These are phyloP conservation scores for Oenanthe melanoleuca DNA, from an alignment of 2,113 vertebrate species.

Conservation along the genomic window DNA sequence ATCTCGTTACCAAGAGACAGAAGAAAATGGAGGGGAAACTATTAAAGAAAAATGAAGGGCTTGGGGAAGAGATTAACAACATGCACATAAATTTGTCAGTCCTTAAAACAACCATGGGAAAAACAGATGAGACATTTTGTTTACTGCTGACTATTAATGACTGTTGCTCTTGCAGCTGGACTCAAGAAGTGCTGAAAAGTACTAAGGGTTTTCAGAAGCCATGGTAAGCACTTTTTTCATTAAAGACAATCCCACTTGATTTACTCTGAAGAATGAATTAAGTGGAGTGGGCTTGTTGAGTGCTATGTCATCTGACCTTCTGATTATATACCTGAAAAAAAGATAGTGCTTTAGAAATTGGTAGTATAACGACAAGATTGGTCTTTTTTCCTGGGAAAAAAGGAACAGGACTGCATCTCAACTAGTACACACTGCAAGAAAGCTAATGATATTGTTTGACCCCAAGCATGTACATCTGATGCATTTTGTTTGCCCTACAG, in stretches of 20 bases:
- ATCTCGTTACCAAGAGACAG: neutral
- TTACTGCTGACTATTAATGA: neutral
- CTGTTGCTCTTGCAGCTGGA: neutral
- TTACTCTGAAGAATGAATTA: neutral
- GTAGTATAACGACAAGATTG: neutral
- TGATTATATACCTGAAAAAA: neutral
- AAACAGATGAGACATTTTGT: neutral
- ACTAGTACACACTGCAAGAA: neutral
- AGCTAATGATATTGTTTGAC: neutral
- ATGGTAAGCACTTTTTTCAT: neutral
- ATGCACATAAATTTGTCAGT: neutral
- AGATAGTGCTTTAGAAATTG: neutral
- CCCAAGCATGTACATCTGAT: accelerated
- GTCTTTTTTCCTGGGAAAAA: neutral
- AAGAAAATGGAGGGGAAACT: neutral
- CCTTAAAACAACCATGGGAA: neutral
- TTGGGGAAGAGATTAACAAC: neutral
- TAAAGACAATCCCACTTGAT: neutral
- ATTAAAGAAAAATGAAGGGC: neutral
- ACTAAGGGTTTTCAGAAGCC: neutral
- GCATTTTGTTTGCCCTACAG: neutral
- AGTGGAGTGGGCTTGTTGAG: neutral
- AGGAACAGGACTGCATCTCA: neutral
- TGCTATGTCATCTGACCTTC: neutral
- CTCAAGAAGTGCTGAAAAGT: neutral